A percentile compares a stretch with the other conserved stretches of the same genome.
Evolutionary conservation across 2,113 vertebrate species (phyloP).

Genomic region (Neolamprologus modestus): DNA sequence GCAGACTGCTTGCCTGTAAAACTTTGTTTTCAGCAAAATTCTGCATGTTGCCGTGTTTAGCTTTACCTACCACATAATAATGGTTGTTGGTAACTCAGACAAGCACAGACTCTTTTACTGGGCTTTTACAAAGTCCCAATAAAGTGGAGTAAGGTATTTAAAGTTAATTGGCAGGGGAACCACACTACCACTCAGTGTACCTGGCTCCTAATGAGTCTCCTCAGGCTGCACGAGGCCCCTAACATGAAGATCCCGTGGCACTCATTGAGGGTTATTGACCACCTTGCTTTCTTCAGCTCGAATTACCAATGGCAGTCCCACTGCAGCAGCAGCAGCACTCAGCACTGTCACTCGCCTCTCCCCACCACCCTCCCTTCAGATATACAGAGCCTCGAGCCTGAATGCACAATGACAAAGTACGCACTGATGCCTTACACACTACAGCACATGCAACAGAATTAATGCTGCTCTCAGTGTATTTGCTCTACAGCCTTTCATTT

Average conservation of each 20-base stretch:
- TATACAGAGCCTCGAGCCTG: neutral
- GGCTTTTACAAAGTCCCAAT: neutral
- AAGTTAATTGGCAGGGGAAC: constrained; percentile 13
- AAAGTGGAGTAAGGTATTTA: neutral
- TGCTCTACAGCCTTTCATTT: neutral
- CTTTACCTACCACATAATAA: neutral
- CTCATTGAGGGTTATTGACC: constrained; percentile 36
- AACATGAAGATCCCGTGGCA: neutral
- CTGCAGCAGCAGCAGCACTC: neutral
- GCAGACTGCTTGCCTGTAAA: neutral
- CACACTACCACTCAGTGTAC: neutral
- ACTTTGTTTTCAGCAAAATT: neutral
- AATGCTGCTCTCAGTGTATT: neutral
- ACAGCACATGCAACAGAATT: neutral
- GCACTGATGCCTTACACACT: neutral
- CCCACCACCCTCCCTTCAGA: neutral
- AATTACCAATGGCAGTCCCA: constrained; percentile 4
- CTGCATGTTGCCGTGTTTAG: neutral
- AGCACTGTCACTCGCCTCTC: neutral
- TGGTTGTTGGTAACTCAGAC: neutral
- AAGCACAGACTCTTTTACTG: neutral
- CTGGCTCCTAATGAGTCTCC: constrained; percentile 13
- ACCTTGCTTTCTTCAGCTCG: neutral
- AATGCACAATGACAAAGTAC: neutral
- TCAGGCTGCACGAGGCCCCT: neutral